Base-by-base conservation (phyloP, 2,797 vertebrate species). In the Pteronotus mesoamericanus region DNA sequence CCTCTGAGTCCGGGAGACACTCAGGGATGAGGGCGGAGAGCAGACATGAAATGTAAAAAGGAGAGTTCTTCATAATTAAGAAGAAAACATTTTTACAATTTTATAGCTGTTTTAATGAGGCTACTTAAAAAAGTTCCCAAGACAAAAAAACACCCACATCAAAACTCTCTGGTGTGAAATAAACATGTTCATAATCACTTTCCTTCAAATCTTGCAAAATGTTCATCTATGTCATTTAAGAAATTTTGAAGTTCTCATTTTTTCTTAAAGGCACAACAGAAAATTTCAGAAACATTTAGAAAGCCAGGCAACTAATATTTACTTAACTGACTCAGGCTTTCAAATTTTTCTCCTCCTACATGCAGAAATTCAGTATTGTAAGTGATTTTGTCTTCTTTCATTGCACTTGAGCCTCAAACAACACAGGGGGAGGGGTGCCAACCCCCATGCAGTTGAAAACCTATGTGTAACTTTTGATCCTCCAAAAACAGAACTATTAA, bases 151-250 rank as follows among this genome's bases (percentile, higher is more conserved):
- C 26, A 85, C 32, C 66, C 59, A 92, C 68, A 66, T 84, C 34
- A 82, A 90, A 96, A 95, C 22, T 59, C 34, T 22, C 29, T 87
- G 34, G 22, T 92, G 83, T 15, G 37, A 64, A 96, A 91, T 79
- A 61, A 96, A 82, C 26, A 91, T 53, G 46, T 59, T 91, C 66
- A 64, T 10, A 95, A n/a, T 94, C 44, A 85, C 6, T 78, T 77
- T 66, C 42, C 48, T 86, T 78, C 83, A 94, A 94, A 79, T 92
- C 32, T 83, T 68, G n/a, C n/a, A 83, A 94, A 91, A 86, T 91
- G n/a, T 51, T 94, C 29, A 86, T 21, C 59, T 74, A 75, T 39
- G 15, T 48, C 59, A 89, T 37, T 86, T 80, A 78, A 87, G 71
- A 84, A 79, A 91, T 72, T 75, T 24, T 88, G 39, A 80, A 87